Base-by-base conservation (phyloP, 2,113 vertebrate species). In the Tetraodon nigroviridis region DNA sequence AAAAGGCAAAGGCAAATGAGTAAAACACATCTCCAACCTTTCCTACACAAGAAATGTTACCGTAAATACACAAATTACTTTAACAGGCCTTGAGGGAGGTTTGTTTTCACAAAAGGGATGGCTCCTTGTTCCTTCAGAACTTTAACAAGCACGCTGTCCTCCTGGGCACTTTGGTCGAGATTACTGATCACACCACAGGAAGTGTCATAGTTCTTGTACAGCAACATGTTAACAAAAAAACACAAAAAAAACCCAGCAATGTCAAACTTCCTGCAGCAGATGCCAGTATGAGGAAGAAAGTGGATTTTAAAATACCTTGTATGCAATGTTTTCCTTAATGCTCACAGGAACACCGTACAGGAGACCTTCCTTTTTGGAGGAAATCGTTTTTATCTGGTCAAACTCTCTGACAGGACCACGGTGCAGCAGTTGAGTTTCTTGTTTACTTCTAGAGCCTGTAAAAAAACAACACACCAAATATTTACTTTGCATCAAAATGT, bases 51-150 rank as follows among this genome's bases (percentile, higher is more conserved):
- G 12, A 45, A 45, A 45, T 11, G 12, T 45, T n/a, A 22, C 3
- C 6, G 18, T 10, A 27, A n/a, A 56, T 20, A 27, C 0, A 55
- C 37, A 8, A 18, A 18, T 80, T 85, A 98, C 96, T 69, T 97
- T 37, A 94, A 47, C 49, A 96, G 85, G 58, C 89, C 90, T 81
- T 96, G 94, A 2, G 94, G 93, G 27, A 98, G 5, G 7, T 98
- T 96, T 78, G 96, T 99, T 82, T 94, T 95, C 71, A 94, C 92
- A 49, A 98, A 98, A 0, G 96, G 95, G 80, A 99, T 84, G 0
- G 96, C 96, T 0, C 96, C 96, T 78, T 95, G 94, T 68, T 80
- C 90, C 89, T 91, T 95, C 71, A 99, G 85, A 58, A 98, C 94
- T 66, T 92, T 83, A 11, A 95, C 93, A 57, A 96, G 6, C 59